Evolutionary conservation across 2,888 invertebrate genomes (phyloP).

Genomic region (Dermolepida albohirtum): DNA sequence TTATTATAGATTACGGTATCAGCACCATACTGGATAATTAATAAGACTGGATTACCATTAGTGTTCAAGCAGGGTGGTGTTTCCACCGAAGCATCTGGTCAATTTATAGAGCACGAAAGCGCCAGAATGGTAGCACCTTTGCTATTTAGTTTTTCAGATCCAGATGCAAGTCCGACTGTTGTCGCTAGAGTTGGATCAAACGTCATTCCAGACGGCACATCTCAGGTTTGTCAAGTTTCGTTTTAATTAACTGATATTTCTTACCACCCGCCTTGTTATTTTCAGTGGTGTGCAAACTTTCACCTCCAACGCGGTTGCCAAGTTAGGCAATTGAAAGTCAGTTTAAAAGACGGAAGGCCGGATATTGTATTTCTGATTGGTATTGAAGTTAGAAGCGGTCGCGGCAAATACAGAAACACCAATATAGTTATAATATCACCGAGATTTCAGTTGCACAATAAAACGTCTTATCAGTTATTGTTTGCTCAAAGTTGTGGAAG

Average conservation of each 20-base stretch:
- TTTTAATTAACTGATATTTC: background rate
- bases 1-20: slow-evolving; percentile 77
- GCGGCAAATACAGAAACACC: slow-evolving; percentile 87
- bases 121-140: slow-evolving; percentile 93
- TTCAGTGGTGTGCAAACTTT: slow-evolving; percentile 88
- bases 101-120: slow-evolving; percentile 94
- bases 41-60: slow-evolving; percentile 95
- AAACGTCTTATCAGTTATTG: slow-evolving; percentile 80
- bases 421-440: slow-evolving; percentile 94
- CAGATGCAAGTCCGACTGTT: slow-evolving; percentile 84
- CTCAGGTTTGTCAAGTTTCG: slow-evolving; percentile 64
- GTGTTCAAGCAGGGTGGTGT: slow-evolving; percentile 93
- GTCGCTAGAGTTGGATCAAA: slow-evolving; percentile 82
- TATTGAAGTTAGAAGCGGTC: slow-evolving; percentile 87
- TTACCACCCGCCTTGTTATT: background rate
- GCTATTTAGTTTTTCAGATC: slow-evolving; percentile 93
- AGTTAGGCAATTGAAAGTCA: slow-evolving; percentile 68
- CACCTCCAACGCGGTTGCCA: slow-evolving; percentile 71
- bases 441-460: slow-evolving; percentile 93
- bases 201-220: slow-evolving; percentile 66
- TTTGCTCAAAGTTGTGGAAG: slow-evolving; percentile 91
- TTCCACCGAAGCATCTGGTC: slow-evolving; percentile 83
- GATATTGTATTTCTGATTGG: slow-evolving; percentile 87
- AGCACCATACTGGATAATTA: slow-evolving; percentile 95
- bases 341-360: slow-evolving; percentile 72